These are phyloP conservation scores for Griposia aprilina DNA, from an alignment of 2,888 invertebrate genomes.

Conservation along the genomic window DNA sequence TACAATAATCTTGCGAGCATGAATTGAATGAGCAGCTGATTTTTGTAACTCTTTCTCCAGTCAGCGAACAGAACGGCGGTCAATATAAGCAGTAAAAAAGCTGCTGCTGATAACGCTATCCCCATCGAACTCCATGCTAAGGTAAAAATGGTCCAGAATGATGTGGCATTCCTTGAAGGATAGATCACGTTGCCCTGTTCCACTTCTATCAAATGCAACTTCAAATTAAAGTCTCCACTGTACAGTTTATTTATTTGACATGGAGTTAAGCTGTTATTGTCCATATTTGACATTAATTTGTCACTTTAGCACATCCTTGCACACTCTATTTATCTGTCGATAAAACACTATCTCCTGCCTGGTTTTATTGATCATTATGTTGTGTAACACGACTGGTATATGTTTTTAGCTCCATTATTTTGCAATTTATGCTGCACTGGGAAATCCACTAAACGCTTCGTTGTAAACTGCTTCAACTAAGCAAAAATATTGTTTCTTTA, in stretches of 20 bases:
- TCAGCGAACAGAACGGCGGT: constrained; percentile 80
- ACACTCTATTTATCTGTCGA: constrained; percentile 30
- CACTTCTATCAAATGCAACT: constrained; percentile 38
- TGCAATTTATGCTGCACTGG: constrained; percentile 16
- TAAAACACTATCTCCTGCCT: constrained; percentile 28
- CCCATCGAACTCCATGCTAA: constrained; percentile 78
- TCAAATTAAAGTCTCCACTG: constrained; percentile 10
- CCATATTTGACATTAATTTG: constrained; percentile 46
- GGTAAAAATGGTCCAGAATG: constrained; percentile 65
- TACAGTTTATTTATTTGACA: constrained; percentile 37
- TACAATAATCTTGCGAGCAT: constrained; percentile 82
- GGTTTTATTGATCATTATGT: constrained; percentile 35
- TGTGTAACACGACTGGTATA: background rate
- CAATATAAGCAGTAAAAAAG: constrained; percentile 77
- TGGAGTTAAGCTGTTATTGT: constrained; percentile 24
- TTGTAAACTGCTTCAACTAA: background rate
- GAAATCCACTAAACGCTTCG: background rate
- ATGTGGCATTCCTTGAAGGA: constrained; percentile 63
- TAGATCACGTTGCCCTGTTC: constrained; percentile 67
- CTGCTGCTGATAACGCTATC: constrained; percentile 73
- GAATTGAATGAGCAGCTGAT: constrained; percentile 83
- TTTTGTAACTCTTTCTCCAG: constrained; percentile 84
- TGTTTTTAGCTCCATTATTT: background rate
- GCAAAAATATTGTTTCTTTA: background rate
- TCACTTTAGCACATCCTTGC: constrained; percentile 35